Base-by-base conservation (phyloP, 1,140 invertebrate genomes). In the Zaprionus ghesquierei region DNA sequence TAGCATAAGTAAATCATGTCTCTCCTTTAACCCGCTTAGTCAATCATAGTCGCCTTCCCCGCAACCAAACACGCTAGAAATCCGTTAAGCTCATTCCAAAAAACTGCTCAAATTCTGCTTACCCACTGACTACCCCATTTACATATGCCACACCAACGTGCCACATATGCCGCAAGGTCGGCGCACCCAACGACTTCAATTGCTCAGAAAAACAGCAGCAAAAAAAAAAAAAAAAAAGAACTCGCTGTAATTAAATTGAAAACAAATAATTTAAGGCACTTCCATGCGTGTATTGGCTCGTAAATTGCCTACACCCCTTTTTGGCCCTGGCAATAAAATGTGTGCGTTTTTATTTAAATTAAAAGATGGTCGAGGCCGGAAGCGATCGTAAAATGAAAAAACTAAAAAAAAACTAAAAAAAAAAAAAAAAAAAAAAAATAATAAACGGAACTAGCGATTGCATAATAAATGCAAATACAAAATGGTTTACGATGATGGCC, bases 391-490 rank as follows among this genome's bases (percentile, higher is more conserved):
- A 81, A 81, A 81, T 63, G 72, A 59, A 79, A 77, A 63, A 79
- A 77, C 65, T 65, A 77, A 20, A 46, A 46, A 18, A 41, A 54
- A n/a, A n/a, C n/a, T n/a, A n/a, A 29, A 63, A 63, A 51, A 60
- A 63, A 70, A 64, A 60, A 51, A 61, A 63, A 70, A 77, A 9
- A 44, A 18, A 18, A 15, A 49, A 22, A 64, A 63, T n/a, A n/a
- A n/a, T n/a, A 51, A 64, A 63, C 27, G 27, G 27, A 76, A 63
- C 76, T 61, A 58, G 33, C 25, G 58, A 55, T 76, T 89, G 86
- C 73, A 89, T 89, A 89, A 85, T 85, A 89, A 89, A 89, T 89
- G 85, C 79, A 89, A 77, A 89, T 81, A 51, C 49, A 51, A 25
- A 89, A 85, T 77, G 69, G 73, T 89, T 89, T 89, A 89, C 79